phyloP scores from a whole-genome alignment of 2,888 invertebrate genomes.

The Drosophila helvetica region DNA sequence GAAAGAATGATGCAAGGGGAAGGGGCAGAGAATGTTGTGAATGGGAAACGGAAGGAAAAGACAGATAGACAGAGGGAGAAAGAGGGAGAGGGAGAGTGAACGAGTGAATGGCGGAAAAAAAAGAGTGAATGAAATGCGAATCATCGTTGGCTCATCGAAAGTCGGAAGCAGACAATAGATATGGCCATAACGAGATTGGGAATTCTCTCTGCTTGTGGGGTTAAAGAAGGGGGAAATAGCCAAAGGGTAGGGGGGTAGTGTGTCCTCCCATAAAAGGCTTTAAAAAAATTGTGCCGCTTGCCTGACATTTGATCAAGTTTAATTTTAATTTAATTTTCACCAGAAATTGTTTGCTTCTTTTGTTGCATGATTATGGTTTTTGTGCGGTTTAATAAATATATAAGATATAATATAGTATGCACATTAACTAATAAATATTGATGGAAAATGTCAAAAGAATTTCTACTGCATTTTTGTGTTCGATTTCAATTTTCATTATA shows the following conservation, averaged over 20 bases:
- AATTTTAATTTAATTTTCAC: conserved; percentile 72
- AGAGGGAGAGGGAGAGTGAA: neutral
- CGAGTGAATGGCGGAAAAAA: neutral
- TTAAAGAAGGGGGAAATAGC: neutral
- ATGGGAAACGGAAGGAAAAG: neutral
- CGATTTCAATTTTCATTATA: conserved; percentile 31
- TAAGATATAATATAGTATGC: no score
- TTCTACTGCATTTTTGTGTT: neutral
- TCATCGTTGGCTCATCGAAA: conserved; percentile 3
- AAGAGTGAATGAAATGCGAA: neutral
- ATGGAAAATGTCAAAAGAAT: conserved; percentile 13
- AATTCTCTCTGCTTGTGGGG: neutral
- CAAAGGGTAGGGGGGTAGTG: neutral
- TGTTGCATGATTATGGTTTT: conserved; percentile 13
- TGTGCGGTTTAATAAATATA: conserved; percentile 19
- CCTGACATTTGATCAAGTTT: conserved; percentile 61
- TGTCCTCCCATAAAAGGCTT: conserved; percentile 62
- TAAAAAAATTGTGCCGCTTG: conserved; percentile 50
- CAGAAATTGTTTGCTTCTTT: conserved; percentile 35
- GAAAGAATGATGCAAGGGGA: neutral
- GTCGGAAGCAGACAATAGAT: conserved; percentile 18
- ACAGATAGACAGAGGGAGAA: neutral
- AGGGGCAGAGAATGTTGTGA: neutral
- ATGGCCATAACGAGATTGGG: conserved; percentile 10
- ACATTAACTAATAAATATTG: conserved; percentile 35